Percentiles rank a stretch among this genome's conserved stretches.
phyloP scores from a whole-genome alignment of 2,113 vertebrate species.

The Leptosomus discolor region DNA sequence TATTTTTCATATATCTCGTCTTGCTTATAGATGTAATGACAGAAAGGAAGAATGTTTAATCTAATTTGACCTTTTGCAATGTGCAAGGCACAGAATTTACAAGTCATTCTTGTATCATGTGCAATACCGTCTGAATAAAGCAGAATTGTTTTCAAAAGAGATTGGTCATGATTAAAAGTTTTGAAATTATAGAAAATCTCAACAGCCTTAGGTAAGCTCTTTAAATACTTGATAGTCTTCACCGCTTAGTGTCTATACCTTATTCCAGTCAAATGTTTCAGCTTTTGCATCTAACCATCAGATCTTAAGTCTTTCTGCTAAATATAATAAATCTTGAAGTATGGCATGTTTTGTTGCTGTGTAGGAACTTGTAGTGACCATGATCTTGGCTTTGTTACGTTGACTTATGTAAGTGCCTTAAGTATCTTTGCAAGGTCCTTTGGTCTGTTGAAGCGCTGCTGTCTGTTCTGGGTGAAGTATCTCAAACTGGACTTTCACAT shows the following conservation, averaged over 20 bases:
- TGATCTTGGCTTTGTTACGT: not conserved
- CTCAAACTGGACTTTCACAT: not conserved
- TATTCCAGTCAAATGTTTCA: not conserved
- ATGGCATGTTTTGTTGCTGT: not conserved
- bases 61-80: not conserved
- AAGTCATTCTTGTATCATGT: not conserved
- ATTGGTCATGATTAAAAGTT: not conserved
- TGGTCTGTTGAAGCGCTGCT: not conserved
- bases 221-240: not conserved
- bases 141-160: not conserved
- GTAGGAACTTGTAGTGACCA: not conserved
- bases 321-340: not conserved
- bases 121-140: not conserved
- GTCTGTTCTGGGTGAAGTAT: not conserved
- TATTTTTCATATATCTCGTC: not conserved
- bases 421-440: not conserved
- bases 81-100: not conserved
- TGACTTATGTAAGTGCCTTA: not conserved
- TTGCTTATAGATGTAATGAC: not conserved
- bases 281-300: not conserved
- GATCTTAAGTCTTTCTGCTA: not conserved
- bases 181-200: not conserved
- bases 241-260: not conserved
- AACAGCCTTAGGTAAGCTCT: not conserved
- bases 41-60: not conserved